Evolutionary conservation across 2,113 vertebrate species (phyloP).

Genomic region (Seriola dumerili): DNA sequence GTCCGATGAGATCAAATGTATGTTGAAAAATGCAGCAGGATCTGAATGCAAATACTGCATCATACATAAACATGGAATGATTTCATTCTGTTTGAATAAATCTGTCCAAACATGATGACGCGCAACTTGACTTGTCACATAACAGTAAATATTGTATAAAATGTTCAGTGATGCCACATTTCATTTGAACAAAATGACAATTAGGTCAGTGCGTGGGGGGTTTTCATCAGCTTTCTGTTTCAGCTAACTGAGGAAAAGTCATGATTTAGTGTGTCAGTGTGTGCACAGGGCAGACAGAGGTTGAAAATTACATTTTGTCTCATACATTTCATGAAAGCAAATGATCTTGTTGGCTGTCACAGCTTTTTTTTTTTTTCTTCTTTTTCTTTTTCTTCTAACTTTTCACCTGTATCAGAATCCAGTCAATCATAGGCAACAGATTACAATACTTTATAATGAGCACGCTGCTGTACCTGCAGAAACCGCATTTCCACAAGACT

Average conservation of each 20-base stretch:
- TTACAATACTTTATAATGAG: slow-evolving; percentile 61
- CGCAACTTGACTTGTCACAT: neutral
- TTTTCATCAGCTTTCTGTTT: slow-evolving; percentile 15
- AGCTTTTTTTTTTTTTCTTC: neutral
- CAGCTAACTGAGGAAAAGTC: slow-evolving; percentile 14
- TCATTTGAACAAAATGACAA: slow-evolving; percentile 14
- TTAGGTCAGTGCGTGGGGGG: neutral
- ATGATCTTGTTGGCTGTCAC: slow-evolving; percentile 46
- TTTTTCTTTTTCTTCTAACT: neutral
- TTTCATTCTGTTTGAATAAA: slow-evolving; percentile 23
- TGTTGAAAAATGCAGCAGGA: neutral
- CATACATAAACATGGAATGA: slow-evolving; percentile 18
- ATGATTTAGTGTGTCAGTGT: neutral
- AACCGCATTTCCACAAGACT: slow-evolving; percentile 32
- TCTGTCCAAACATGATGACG: neutral
- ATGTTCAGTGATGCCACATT: neutral
- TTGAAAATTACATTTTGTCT: slow-evolving; percentile 14
- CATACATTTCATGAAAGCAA: slow-evolving; percentile 37
- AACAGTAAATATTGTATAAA: slow-evolving; percentile 1
- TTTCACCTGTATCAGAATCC: slow-evolving; percentile 42
- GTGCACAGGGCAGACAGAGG: neutral
- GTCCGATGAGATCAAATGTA: slow-evolving; percentile 22
- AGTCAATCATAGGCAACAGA: slow-evolving; percentile 41
- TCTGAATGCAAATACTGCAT: slow-evolving; percentile 40
- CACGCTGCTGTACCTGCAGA: slow-evolving; percentile 37